phyloP scores from a whole-genome alignment of 2,888 invertebrate genomes.

The Acrobasis repandana region DNA sequence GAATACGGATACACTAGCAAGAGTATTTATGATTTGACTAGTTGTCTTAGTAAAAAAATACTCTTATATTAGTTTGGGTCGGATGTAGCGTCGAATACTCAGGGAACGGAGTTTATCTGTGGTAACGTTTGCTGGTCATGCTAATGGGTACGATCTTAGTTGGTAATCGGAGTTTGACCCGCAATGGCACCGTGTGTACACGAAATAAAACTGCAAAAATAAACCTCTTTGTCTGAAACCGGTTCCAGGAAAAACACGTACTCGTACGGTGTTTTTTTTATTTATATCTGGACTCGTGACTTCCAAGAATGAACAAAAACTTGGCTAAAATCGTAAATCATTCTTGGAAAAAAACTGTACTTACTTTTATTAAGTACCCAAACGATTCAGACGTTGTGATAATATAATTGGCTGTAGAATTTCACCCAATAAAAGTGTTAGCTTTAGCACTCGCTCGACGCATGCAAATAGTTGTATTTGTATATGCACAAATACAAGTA shows the following conservation, averaged over 20 bases:
- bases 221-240: slow-evolving; percentile 16
- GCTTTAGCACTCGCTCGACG: not conserved
- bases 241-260: slow-evolving; percentile 10
- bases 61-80: too few species aligned
- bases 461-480: not conserved
- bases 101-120: slow-evolving; percentile 11
- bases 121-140: slow-evolving; percentile 37
- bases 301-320: slow-evolving; percentile 5
- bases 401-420: not conserved
- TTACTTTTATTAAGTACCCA: too few species aligned
- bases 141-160: slow-evolving; percentile 7
- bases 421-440: not conserved
- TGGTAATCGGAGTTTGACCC: slow-evolving; percentile 14
- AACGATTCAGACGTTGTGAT: not conserved
- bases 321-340: not conserved
- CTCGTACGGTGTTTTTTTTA: not conserved
- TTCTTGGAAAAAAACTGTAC: not conserved
- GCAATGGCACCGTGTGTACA: slow-evolving; percentile 12
- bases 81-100: too few species aligned
- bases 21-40: too few species aligned
- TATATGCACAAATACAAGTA: slow-evolving; percentile 1
- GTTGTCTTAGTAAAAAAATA: too few species aligned
- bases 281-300: slow-evolving; percentile 1
- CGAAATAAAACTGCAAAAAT: not conserved
- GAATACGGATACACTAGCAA: too few species aligned